phyloP scores from a whole-genome alignment of 2,888 invertebrate genomes.

The Agrochola macilenta region DNA sequence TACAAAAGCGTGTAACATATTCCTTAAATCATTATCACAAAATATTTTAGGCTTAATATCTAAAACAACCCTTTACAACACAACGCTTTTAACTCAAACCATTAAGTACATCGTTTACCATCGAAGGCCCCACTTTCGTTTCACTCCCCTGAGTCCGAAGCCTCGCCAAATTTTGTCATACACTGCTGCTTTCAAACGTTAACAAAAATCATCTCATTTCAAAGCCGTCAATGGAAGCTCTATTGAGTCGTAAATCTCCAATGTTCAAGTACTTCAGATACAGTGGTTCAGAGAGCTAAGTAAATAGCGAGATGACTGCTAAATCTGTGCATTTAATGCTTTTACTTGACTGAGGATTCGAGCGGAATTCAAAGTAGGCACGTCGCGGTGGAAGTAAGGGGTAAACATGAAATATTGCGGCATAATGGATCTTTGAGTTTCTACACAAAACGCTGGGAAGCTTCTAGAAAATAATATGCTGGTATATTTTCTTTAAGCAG shows the following conservation, averaged over 20 bases:
- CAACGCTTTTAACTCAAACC: conserved; percentile 50
- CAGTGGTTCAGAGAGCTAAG: conserved; percentile 31
- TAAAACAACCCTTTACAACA: conserved; percentile 38
- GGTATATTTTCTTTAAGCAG: not conserved
- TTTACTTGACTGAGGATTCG: conserved; percentile 52
- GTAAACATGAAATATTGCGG: conserved; percentile 47
- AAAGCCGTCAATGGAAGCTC: conserved; percentile 32
- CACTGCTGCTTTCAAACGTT: conserved; percentile 15
- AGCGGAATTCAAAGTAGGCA: conserved; percentile 57
- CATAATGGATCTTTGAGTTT: conserved; percentile 32
- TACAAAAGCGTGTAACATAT: conserved; percentile 25
- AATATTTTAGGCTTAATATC: conserved; percentile 39
- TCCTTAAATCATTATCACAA: conserved; percentile 15
- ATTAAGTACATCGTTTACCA: conserved; percentile 48
- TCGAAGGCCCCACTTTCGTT: conserved; percentile 47
- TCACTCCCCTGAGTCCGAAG: conserved; percentile 23
- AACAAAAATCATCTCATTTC: not conserved
- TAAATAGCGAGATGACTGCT: conserved; percentile 56
- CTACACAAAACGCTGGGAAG: conserved; percentile 15
- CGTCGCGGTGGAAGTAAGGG: conserved; percentile 20
- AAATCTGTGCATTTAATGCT: conserved; percentile 63
- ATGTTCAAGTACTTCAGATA: conserved; percentile 15
- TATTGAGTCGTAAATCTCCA: conserved; percentile 17
- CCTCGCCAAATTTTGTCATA: conserved; percentile 9
- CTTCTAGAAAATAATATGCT: conserved; percentile 12